These are phyloP conservation scores for Microctenopoma stevenorrisi DNA, from an alignment of 2,797 vertebrate species.

Conservation along the genomic window DNA sequence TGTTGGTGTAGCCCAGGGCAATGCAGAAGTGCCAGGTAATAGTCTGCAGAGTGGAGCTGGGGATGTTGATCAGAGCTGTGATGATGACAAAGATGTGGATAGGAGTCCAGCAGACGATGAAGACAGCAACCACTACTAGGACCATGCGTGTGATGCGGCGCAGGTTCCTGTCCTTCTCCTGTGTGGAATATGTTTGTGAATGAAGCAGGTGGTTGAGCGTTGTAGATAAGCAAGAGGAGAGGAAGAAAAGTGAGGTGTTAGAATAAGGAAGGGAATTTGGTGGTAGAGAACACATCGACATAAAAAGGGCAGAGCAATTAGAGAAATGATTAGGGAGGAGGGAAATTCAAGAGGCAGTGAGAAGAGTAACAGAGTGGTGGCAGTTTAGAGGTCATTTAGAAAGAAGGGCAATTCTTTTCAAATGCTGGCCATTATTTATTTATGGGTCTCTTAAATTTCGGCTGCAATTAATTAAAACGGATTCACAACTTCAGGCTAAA, in stretches of 20 bases:
- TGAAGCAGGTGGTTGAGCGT: neutral
- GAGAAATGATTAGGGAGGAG: neutral
- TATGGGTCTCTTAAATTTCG: neutral
- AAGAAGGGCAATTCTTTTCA: neutral
- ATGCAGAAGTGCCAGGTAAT: constrained; percentile 99
- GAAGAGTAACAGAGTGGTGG: neutral
- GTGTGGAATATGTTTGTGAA: constrained; percentile 3
- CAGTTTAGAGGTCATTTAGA: neutral
- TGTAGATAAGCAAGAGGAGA: neutral
- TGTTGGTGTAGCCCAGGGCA: constrained; percentile 96
- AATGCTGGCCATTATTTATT: neutral
- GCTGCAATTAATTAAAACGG: constrained; percentile 31
- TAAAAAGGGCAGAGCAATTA: neutral
- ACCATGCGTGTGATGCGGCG: constrained; percentile 98
- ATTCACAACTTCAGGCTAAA: constrained; percentile 22
- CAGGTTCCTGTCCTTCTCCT: constrained; percentile 96
- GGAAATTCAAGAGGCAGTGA: neutral
- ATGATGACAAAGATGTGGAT: constrained; percentile 99
- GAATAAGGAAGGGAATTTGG: neutral
- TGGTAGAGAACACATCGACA: too few relatives aligned
- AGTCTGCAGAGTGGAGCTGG: constrained; percentile 93
- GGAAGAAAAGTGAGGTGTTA: neutral
- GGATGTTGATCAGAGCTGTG: constrained; percentile 93
- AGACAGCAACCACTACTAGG: constrained; percentile 96
- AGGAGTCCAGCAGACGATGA: constrained; percentile 98